phyloP scores from a whole-genome alignment of 2,113 vertebrate genomes.

The Cranoglanis bouderius region DNA sequence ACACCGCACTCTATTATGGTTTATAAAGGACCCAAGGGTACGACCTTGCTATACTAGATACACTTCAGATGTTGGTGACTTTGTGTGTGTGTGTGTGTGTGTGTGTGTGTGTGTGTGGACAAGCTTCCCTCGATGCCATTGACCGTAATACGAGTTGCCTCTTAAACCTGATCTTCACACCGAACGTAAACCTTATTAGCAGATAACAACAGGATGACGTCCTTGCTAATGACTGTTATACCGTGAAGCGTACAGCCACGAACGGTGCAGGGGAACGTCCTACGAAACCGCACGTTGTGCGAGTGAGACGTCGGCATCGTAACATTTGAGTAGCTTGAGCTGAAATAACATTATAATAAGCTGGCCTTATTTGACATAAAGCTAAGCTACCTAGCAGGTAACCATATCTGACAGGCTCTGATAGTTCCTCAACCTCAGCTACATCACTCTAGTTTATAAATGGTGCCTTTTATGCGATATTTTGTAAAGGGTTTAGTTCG shows the following conservation, averaged over 20 bases:
- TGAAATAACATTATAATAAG: too few species aligned
- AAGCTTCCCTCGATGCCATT: neutral
- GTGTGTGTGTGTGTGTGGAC: neutral
- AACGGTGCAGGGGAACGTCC: too few species aligned
- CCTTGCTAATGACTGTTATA: neutral
- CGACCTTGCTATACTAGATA: neutral
- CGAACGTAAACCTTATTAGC: neutral
- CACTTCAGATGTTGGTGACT: neutral
- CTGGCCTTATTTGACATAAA: too few species aligned
- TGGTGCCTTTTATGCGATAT: too few species aligned
- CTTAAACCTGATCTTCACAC: conserved; percentile 5
- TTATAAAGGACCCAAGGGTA: neutral
- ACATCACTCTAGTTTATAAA: neutral
- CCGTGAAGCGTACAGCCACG: too few species aligned
- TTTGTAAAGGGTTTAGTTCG: neutral
- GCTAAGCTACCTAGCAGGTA: neutral
- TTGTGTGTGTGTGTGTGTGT: neutral
- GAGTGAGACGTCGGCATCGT: too few species aligned
- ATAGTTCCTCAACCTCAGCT: too few species aligned
- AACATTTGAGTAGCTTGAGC: neutral
- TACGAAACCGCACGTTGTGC: neutral
- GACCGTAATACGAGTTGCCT: neutral
- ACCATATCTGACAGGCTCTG: neutral
- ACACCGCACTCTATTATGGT: neutral
- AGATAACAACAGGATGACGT: neutral